A percentile compares a stretch with the other conserved stretches of the same genome.
Conservation (phyloP, 1,140 invertebrate species). For the Drosophila pectinifera region DNA sequence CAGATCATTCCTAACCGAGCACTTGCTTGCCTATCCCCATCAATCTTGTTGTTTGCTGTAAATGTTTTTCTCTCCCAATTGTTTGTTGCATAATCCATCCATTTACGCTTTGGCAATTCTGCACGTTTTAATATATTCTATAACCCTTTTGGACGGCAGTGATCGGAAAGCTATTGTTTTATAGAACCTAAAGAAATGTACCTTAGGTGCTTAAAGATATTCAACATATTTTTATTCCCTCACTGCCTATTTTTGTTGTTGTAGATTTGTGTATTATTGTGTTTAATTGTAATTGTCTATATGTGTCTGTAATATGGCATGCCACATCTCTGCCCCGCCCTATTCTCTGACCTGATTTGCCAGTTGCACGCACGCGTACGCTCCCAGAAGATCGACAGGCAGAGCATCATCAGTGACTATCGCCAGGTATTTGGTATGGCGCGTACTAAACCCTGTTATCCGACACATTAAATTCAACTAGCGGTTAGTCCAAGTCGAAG, state of each 20-base stretch:
- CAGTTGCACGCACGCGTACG: constrained; percentile 66
- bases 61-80: constrained; percentile 10
- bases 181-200: not conserved
- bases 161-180: constrained; percentile 2
- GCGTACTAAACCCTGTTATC: constrained; percentile 16
- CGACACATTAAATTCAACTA: constrained; percentile 17
- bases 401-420: constrained; percentile 66
- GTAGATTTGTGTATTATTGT: constrained; percentile 35
- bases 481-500: constrained; percentile 17
- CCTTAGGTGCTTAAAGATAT: not conserved
- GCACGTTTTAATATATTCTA: constrained; percentile 25
- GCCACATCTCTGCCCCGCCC: constrained; percentile 27
- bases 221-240: constrained; percentile 12
- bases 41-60: constrained; percentile 13
- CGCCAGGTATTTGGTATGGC: constrained; percentile 64
- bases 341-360: constrained; percentile 1
- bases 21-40: constrained; percentile 10
- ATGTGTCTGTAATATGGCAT: constrained; percentile 44
- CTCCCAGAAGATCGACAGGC: constrained; percentile 61
- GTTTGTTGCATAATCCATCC: constrained; percentile 32
- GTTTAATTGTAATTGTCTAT: constrained; percentile 49
- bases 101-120: constrained; percentile 53
- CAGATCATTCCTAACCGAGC: constrained; percentile 8
- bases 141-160: not conserved
- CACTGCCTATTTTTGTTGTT: constrained; percentile 21